phyloP scores from a whole-genome alignment of 2,797 vertebrate species.

The Paramormyrops hopkinsi region DNA sequence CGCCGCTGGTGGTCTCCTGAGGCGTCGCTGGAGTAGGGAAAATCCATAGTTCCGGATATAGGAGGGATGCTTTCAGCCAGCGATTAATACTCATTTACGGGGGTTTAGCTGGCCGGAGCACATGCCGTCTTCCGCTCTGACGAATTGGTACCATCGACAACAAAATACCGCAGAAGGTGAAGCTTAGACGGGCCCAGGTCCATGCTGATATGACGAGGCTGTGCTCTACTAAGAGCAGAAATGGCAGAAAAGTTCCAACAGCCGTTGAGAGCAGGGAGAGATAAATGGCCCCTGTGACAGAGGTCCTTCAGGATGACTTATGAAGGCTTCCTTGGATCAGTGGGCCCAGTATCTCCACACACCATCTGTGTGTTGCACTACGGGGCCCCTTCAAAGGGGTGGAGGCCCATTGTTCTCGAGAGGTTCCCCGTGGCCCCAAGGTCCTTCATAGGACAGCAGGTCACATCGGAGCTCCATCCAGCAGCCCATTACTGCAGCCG shows the following conservation, averaged over 20 bases:
- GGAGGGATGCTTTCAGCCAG: background rate
- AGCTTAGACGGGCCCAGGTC: background rate
- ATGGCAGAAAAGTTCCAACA: background rate
- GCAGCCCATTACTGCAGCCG: background rate
- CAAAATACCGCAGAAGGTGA: background rate
- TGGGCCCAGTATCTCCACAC: background rate
- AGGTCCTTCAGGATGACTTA: background rate
- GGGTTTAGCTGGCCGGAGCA: conserved; percentile 38
- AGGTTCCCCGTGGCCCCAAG: background rate
- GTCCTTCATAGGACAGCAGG: background rate
- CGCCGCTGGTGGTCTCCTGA: conserved; percentile 6
- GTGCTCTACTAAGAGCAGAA: background rate
- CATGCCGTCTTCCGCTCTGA: conserved; percentile 21
- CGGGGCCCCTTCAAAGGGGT: background rate
- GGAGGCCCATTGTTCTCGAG: background rate
- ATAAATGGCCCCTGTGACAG: background rate
- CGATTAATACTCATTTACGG: conserved; percentile 46
- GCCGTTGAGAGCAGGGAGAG: background rate
- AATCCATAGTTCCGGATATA: conserved; percentile 22
- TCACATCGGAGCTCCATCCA: background rate
- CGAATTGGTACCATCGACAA: background rate
- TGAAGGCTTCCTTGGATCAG: background rate
- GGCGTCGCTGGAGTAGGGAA: conserved; percentile 2
- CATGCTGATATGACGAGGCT: background rate
- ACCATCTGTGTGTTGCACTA: background rate